Percentiles rank a stretch among this genome's conserved stretches.
Conservation (phyloP, 2,888 invertebrate genomes). For the Dicycla oo region DNA sequence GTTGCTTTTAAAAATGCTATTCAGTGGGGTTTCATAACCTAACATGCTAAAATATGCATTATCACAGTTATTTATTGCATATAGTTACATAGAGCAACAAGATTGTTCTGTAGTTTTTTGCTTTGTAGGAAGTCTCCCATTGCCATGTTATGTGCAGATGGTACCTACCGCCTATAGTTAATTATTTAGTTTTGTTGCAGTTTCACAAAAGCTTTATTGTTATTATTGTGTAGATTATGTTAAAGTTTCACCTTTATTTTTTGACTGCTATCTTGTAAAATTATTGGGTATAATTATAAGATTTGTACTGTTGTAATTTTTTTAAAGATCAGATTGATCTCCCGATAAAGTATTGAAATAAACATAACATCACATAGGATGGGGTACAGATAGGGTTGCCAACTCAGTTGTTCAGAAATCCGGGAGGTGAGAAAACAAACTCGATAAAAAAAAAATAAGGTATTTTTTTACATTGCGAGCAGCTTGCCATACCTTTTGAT, state of each 20-base stretch:
- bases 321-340: neutral
- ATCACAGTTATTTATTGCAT: slow-evolving; percentile 43
- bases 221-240: slow-evolving; percentile 24
- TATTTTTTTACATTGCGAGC: no score
- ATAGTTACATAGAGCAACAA: slow-evolving; percentile 59
- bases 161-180: slow-evolving; percentile 48
- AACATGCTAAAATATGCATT: slow-evolving; percentile 35
- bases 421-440: no score
- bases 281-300: slow-evolving; percentile 8
- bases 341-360: neutral
- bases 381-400: no score
- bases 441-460: no score
- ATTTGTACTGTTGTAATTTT: neutral
- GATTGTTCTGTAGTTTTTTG: slow-evolving; percentile 60
- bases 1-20: slow-evolving; percentile 46
- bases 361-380: neutral
- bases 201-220: slow-evolving; percentile 72
- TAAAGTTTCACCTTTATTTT: slow-evolving; percentile 22
- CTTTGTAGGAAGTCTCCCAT: slow-evolving; percentile 75
- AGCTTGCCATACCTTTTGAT: no score
- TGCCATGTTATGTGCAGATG: slow-evolving; percentile 54
- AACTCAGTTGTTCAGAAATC: no score
- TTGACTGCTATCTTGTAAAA: slow-evolving; percentile 14
- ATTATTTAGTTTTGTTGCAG: slow-evolving; percentile 81
- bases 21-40: slow-evolving; percentile 75